Conservation (phyloP, 2,888 invertebrate genomes). For the Pseudococcus jackbeardsleyi region DNA sequence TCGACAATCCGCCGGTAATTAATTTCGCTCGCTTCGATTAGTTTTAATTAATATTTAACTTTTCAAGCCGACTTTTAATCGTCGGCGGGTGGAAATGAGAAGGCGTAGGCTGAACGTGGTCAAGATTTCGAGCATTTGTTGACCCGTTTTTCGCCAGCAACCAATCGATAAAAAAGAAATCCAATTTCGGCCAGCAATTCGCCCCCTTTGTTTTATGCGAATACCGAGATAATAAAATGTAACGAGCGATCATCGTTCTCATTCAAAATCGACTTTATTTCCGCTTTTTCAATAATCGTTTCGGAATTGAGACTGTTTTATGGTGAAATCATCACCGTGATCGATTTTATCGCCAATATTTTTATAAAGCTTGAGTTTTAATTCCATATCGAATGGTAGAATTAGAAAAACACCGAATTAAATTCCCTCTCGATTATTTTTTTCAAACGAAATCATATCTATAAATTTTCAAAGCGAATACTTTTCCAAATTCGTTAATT, state of each 20-base stretch:
- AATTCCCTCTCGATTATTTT: too few species aligned
- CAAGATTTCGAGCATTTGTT: conserved; percentile 15
- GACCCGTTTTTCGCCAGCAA: background rate
- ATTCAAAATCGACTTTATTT: background rate
- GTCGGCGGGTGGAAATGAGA: background rate
- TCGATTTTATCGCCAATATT: background rate
- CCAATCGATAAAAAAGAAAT: conserved; percentile 50
- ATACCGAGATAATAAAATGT: conserved; percentile 36
- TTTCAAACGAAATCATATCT: too few species aligned
- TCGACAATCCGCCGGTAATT: conserved; percentile 18
- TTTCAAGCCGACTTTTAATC: conserved; percentile 2
- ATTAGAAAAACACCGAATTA: too few species aligned
- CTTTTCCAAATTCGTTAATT: too few species aligned
- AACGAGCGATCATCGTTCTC: background rate
- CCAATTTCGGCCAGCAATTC: conserved; percentile 6
- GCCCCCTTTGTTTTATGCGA: conserved; percentile 3
- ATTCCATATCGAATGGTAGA: background rate
- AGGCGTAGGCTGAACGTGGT: conserved; percentile 15
- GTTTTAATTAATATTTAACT: conserved; percentile 48
- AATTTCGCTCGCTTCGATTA: conserved; percentile 43
- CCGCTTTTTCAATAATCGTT: background rate
- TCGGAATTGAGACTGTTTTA: background rate
- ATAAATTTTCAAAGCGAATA: too few species aligned
- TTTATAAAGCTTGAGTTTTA: background rate
- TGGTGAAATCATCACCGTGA: background rate